Percentiles rank a stretch among this genome's conserved stretches.
Conservation (phyloP, 1,140 invertebrate species). For the Halesus radiatus region DNA sequence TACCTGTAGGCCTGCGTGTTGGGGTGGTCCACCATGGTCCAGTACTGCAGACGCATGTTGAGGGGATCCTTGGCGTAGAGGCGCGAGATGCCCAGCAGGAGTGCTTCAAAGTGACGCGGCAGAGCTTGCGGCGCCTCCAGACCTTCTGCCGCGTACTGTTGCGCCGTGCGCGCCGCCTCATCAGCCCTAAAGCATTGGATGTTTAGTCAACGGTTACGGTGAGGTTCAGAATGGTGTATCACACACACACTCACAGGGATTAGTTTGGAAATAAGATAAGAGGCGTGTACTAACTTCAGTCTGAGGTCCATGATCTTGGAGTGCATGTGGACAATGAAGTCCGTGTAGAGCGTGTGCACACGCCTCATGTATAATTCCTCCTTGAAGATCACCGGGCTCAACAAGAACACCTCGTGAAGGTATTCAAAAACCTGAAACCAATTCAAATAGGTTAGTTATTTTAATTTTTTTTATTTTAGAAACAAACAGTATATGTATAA, state of each 20-base stretch:
- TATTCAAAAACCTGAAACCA: conserved; percentile 79
- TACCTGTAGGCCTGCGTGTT: conserved; percentile 25
- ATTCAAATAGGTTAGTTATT: neutral
- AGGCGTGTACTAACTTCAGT: conserved; percentile 61
- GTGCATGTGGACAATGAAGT: conserved; percentile 95
- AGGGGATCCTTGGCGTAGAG: conserved; percentile 84
- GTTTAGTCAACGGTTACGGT: too few relatives aligned
- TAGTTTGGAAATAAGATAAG: too few relatives aligned
- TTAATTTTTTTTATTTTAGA: too few relatives aligned
- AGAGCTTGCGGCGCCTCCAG: conserved; percentile 82
- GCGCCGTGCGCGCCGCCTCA: conserved; percentile 87
- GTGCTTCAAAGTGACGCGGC: conserved; percentile 86
- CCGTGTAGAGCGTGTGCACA: conserved; percentile 89
- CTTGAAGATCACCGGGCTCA: conserved; percentile 78
- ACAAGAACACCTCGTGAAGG: conserved; percentile 79
- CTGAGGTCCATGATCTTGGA: conserved; percentile 78
- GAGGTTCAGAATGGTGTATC: too few relatives aligned
- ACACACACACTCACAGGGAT: too few relatives aligned
- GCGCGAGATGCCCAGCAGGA: conserved; percentile 83
- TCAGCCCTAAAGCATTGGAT: conserved; percentile 80
- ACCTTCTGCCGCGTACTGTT: conserved; percentile 86
- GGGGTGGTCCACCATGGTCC: conserved; percentile 74
- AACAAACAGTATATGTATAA: too few relatives aligned
- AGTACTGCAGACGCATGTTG: conserved; percentile 84
- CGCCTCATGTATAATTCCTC: conserved; percentile 89